A percentile compares a stretch with the other conserved stretches of the same genome.
These are phyloP conservation scores for Budorcas taxicolor DNA, from an alignment of 2,113 vertebrate species.

Conservation along the genomic window DNA sequence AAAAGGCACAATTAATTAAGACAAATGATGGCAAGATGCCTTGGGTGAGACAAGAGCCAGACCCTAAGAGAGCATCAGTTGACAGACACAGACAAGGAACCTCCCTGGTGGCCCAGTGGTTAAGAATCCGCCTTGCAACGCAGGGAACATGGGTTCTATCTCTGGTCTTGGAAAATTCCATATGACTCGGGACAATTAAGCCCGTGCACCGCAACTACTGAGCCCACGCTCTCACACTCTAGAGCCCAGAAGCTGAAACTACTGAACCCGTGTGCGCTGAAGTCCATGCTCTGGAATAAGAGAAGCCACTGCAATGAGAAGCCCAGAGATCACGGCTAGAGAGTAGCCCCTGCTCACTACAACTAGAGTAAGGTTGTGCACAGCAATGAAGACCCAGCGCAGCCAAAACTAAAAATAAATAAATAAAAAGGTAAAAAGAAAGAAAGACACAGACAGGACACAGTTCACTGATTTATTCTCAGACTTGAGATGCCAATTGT, in stretches of 20 bases:
- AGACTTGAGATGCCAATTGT: constrained; percentile 18
- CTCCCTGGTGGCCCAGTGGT: not conserved
- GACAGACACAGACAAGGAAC: not conserved
- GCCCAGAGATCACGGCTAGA: not conserved
- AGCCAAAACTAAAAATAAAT: not conserved
- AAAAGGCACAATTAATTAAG: not conserved
- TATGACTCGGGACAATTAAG: not conserved
- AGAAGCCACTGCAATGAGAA: not conserved
- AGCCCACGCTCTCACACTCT: not conserved
- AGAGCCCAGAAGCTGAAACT: not conserved
- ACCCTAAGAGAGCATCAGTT: not conserved
- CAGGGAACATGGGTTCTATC: not conserved
- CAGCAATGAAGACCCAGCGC: not conserved
- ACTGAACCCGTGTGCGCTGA: rapidly evolving
- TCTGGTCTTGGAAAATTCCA: not conserved
- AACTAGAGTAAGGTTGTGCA: not conserved
- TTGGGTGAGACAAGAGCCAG: not conserved
- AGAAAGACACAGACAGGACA: not conserved
- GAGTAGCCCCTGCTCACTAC: not conserved
- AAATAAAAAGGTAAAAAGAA: not conserved
- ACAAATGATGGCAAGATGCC: not conserved
- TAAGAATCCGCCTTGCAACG: not conserved
- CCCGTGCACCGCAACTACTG: not conserved
- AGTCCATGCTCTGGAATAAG: not conserved
- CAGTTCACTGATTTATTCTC: constrained; percentile 68